These are phyloP conservation scores for Cataglyphis hispanica DNA, from an alignment of 1,140 invertebrate species.

Conservation along the genomic window DNA sequence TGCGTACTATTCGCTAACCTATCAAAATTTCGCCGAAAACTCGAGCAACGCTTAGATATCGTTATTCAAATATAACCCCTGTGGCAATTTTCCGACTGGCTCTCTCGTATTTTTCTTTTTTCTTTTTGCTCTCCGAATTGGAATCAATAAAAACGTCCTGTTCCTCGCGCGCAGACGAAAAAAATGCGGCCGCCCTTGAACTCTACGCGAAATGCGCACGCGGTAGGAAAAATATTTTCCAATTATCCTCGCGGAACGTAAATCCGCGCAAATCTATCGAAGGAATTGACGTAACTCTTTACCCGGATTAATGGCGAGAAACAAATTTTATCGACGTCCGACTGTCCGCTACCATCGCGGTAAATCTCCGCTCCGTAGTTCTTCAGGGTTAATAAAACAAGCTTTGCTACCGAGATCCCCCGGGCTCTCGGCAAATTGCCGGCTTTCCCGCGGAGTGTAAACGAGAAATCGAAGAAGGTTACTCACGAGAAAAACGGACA, in stretches of 20 bases:
- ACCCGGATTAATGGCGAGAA: conserved; percentile 44
- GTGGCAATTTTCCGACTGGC: conserved; percentile 50
- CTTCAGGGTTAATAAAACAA: conserved; percentile 58
- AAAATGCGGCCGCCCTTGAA: conserved; percentile 36
- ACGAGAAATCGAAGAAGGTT: conserved; percentile 49
- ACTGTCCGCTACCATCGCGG: conserved; percentile 24
- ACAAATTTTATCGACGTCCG: conserved; percentile 49
- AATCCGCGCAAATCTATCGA: conserved; percentile 38
- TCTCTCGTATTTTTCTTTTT: conserved; percentile 32
- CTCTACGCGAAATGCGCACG: not conserved
- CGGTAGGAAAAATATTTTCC: conserved; percentile 50
- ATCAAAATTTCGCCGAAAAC: conserved; percentile 25
- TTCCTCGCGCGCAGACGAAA: conserved; percentile 48
- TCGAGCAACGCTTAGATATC: conserved; percentile 51
- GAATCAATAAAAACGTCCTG: conserved; percentile 60
- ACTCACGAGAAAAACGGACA: not conserved
- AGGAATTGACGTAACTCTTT: conserved; percentile 47
- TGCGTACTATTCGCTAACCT: not conserved
- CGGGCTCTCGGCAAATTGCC: conserved; percentile 47
- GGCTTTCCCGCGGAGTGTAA: conserved; percentile 39
- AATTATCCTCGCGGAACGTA: conserved; percentile 38
- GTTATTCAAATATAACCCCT: conserved; percentile 59
- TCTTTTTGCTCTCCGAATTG: conserved; percentile 12
- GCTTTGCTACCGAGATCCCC: conserved; percentile 30
- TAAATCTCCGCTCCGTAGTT: conserved; percentile 35